Evolutionary conservation across 2,797 vertebrate genomes (phyloP), one percentile per base, ranked within the genome.

Genomic region (Crossoptilon crossoptilon): DNA sequence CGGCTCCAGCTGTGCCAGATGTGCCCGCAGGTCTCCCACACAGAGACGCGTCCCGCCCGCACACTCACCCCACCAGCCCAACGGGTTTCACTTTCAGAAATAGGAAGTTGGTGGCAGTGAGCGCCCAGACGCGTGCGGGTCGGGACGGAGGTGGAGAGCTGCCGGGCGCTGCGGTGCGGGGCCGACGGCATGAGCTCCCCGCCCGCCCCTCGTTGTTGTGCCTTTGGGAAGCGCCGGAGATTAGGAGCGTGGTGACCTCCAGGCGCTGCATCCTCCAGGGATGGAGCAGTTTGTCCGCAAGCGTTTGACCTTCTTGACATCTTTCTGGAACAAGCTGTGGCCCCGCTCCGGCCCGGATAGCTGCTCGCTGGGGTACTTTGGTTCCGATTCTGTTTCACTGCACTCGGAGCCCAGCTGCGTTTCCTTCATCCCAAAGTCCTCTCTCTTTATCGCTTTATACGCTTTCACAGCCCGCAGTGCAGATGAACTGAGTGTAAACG

Each of bases 281-380:
- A 99, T 99, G 99, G 98, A 99, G 97, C 96, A 95, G 63, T 99
- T 99, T 94, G 98, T 98, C 53, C 98, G 98, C 93, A 96, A 97
- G 83, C 98, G 98, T 51, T 90, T 99, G 97, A 97, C 98, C 44
- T 99, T 98, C 87, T 75, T 98, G 13, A 94, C 74, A 15, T 97
- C 96, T 44, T 97, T 99, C 74, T 99, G 99, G 99, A 97, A 98
- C 97, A 98, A 98, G 92, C 97, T 99, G 31, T 98, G 99, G 98
- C 98, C 98, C 6, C 98, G 97, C 4, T 35, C 97, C 2, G 59
- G 86, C 24, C 62, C 68, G 0, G 88, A 94, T 51, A 91, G 88
- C 70, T 78, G 83, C 84, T 79, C 87, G 7, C 68, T 91, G 49
- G 82, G 85, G 39, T 88, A 84, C 37, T 91, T 80, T 21, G 97